Evolutionary conservation across 2,797 vertebrate genomes (phyloP), one percentile per base, ranked within the genome.

Genomic region (Chelmon rostratus): DNA sequence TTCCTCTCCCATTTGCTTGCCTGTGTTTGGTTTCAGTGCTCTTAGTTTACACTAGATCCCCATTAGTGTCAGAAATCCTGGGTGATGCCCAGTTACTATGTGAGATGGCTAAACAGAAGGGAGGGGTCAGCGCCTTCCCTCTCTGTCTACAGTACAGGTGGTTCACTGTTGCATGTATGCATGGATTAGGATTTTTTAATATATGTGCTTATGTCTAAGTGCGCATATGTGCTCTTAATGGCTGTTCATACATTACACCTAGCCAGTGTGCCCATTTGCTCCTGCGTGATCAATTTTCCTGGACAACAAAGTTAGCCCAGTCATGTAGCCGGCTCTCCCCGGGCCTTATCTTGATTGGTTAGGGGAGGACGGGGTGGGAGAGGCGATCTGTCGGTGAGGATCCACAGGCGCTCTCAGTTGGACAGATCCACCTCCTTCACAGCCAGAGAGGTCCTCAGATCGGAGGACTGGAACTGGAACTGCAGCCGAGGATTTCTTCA

Each of bases 321-420:
- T 85, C 82, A 72, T 83, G 83, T 50, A 46, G 78, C 73, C 37
- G 18, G 64, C 80, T 89, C 78, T 76, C 77, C 61, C 67, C 0
- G 28, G 84, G 70, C 71, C 86, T 91, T 91, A 89, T 94, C 91
- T 91, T 91, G 92, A 96, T 95, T 96, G 93, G 94, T 90, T 82
- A 59, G 16, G 77, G 87, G 81, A 91, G 86, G 87, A 88, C 68
- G 49, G 86, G 86, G 90, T 85, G 83, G 90, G 89, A 90, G 85
- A 88, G 88, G 90, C 84, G 56, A 78, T 89, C 81, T 82, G 90
- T 49, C 61, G 68, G 79, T 90, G 90, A 92, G 79, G 86, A 88
- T 88, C 90, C 78, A 74, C 93, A 94, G 89, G 76, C 86, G 21
- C 84, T 84, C 86, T 84, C 90, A 92, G 85, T 83, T 62, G 76